Evolutionary conservation across 2,888 invertebrate genomes (phyloP), one percentile per base, ranked within the genome.

Genomic region (Ditula angustiorana): DNA sequence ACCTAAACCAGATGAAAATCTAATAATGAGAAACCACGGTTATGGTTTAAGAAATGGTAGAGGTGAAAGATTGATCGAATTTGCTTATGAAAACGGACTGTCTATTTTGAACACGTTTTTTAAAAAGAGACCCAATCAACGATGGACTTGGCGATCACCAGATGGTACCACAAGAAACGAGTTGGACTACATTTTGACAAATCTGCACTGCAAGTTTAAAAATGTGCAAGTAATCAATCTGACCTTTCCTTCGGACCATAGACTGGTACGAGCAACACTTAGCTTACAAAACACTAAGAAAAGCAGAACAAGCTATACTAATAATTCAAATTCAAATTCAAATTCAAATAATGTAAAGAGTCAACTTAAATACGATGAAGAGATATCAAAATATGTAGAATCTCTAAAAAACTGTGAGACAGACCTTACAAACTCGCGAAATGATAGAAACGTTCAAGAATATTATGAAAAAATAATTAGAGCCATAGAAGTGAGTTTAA

Each of bases 121-220:
- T 30, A 61, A 65, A 19, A 67, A 59, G 26, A 65, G 28, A 23
- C 10, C 46, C 3, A 58, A 44, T 23, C 26, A 50, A 8, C 60
- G 50, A 57, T 66, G 66, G 66, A 63, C 68, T 8, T 68, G 68
- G 68, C 56, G 35, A 2, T 66, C 66, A 1, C 68, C 63, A 2
- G 35, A 59, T 24, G 55, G 59, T 5, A 26, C 24, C 16, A 50
- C 16, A 49, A 50, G 56, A 19, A 69, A 69, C 24, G 58, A 67
- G 60, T 33, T 67, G 8, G 65, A 66, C 35, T 46, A 52, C 41
- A 47, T 23, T 59, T 2, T 53, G 23, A 30, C 64, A 23, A 52
- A 52, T 24, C 10, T 28, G 24, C 13, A 19, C n/a, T 21, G 19
- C 21, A 33, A 53, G 2, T n/a, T 53, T 24, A 26, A 53, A 41